phyloP scores from a whole-genome alignment of 2,888 invertebrate species.

The Uropetala carovei region DNA sequence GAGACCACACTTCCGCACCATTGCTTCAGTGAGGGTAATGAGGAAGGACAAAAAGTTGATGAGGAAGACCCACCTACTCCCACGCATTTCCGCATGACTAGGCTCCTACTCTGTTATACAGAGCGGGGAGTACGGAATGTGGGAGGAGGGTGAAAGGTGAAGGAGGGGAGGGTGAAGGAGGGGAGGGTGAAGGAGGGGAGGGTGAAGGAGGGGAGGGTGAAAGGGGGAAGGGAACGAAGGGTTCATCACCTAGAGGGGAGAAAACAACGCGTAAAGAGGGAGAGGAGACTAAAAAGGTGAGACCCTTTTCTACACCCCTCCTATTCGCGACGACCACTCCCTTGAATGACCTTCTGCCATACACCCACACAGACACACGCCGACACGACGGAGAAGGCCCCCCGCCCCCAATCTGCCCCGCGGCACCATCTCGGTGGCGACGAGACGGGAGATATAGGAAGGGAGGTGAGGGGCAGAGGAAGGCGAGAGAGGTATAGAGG shows the following conservation, averaged over 20 bases:
- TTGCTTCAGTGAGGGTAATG: too few species aligned
- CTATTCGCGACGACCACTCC: neutral
- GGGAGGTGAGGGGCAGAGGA: too few species aligned
- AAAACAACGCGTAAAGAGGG: neutral
- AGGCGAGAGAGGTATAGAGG: too few species aligned
- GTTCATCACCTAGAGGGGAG: neutral
- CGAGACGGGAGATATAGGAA: neutral
- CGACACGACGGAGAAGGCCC: neutral
- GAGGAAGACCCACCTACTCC: too few species aligned
- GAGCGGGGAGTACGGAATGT: too few species aligned
- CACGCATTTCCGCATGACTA: too few species aligned
- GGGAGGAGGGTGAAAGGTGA: too few species aligned
- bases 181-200: too few species aligned
- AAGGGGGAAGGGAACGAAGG: neutral
- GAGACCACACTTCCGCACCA: too few species aligned
- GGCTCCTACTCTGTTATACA: too few species aligned
- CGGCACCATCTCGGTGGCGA: neutral
- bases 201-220: neutral
- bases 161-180: too few species aligned
- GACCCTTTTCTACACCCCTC: neutral
- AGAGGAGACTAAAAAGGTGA: neutral
- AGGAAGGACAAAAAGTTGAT: too few species aligned
- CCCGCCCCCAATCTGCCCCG: neutral
- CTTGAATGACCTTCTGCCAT: conserved; percentile 13
- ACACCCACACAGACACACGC: neutral